These are phyloP conservation scores for Drosophila algonquin DNA, from an alignment of 2,888 invertebrate genomes.

Conservation along the genomic window DNA sequence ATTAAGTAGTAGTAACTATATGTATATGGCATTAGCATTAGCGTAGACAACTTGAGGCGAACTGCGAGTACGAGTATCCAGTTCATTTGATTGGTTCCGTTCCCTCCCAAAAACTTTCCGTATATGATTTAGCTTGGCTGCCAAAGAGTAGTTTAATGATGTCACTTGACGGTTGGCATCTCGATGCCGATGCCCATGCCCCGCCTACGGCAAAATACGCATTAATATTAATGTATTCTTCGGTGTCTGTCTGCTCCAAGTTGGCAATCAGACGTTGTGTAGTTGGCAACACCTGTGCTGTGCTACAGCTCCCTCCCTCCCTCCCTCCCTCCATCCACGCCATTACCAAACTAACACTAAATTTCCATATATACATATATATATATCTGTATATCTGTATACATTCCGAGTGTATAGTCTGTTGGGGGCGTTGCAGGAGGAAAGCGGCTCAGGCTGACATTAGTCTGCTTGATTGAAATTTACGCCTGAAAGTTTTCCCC, in stretches of 20 bases:
- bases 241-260: conserved; percentile 45
- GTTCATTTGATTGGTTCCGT: conserved; percentile 19
- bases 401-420: conserved; percentile 30
- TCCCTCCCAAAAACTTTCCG: conserved; percentile 13
- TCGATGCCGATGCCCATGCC: conserved; percentile 11
- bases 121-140: conserved; percentile 62
- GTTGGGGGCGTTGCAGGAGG: conserved; percentile 46
- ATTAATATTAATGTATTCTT: conserved; percentile 71
- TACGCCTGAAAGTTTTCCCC: conserved; percentile 53
- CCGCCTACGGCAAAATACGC: conserved; percentile 48
- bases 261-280: conserved; percentile 58
- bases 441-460: conserved; percentile 42
- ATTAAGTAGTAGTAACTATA: conserved; percentile 4
- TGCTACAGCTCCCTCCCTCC: too few species aligned
- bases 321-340: background rate
- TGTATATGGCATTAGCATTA: conserved; percentile 17
- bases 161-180: conserved; percentile 56
- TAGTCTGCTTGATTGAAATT: conserved; percentile 67
- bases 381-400: conserved; percentile 3
- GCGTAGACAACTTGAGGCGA: conserved; percentile 7
- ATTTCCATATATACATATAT: conserved; percentile 22
- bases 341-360: conserved; percentile 20
- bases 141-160: conserved; percentile 49
- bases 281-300: conserved; percentile 56
- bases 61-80: background rate